Evolutionary conservation across 2,113 vertebrate species (phyloP).

Genomic region (Phalacrocorax carbo): DNA sequence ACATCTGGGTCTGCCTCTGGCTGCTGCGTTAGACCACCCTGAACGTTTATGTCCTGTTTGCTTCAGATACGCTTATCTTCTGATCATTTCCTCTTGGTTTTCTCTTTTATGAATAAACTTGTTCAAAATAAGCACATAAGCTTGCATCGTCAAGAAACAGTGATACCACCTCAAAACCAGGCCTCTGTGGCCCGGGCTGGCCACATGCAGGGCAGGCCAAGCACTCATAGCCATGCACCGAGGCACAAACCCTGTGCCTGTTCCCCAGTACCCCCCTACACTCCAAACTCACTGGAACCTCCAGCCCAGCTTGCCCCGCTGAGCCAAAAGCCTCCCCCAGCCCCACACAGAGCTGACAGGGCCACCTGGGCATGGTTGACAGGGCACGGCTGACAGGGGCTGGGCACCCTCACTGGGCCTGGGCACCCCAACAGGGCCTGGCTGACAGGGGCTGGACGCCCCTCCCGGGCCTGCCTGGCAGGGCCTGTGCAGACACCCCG

Average conservation of each 20-base stretch:
- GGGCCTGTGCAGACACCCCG: no score
- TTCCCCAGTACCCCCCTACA: not conserved
- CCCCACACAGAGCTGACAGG: not conserved
- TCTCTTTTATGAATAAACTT: not conserved
- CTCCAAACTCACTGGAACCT: not conserved
- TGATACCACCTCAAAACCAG: not conserved
- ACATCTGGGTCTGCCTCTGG: not conserved
- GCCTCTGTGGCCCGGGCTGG: no score
- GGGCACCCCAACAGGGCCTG: not conserved
- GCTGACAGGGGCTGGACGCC: not conserved
- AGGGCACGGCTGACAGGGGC: not conserved
- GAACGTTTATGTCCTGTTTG: not conserved
- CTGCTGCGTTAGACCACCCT: not conserved
- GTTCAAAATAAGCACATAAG: not conserved
- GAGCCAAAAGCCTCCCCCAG: not conserved
- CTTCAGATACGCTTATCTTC: fast-evolving
- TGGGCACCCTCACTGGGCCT: not conserved
- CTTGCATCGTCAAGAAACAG: fast-evolving
- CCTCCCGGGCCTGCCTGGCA: not conserved
- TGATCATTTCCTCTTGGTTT: fast-evolving
- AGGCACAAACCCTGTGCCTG: not conserved
- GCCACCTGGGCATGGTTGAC: not conserved
- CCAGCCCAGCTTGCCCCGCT: not conserved
- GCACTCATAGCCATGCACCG: fast-evolving
- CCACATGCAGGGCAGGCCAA: not conserved